Conservation (phyloP, 53 echinoderm and acorn worm genomes). For the Temnopleurus reevesii region DNA sequence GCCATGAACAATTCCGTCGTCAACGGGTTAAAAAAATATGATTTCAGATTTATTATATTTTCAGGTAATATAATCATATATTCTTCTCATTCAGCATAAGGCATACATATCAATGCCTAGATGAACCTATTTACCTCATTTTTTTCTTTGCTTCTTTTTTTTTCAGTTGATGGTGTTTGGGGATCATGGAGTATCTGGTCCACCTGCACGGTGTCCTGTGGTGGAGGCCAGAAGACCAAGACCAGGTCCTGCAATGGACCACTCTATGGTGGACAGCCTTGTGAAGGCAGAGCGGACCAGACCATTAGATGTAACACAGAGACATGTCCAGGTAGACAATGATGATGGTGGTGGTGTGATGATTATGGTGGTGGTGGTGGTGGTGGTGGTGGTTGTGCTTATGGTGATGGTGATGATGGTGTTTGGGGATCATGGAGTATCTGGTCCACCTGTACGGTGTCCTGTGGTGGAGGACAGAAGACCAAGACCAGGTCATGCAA, state of each 20-base stretch:
- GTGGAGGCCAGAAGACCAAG: conserved; percentile 65
- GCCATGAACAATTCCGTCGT: no score
- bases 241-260: conserved; percentile 69
- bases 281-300: conserved; percentile 54
- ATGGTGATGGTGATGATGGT: no score
- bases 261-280: conserved; percentile 64
- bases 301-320: conserved; percentile 70
- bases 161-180: conserved; percentile 73
- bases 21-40: no score
- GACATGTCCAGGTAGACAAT: conserved; percentile 72
- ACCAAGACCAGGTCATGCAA: conserved; percentile 64
- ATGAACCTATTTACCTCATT: background rate
- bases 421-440: conserved; percentile 67
- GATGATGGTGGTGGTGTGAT: background rate
- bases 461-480: conserved; percentile 77
- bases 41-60: no score
- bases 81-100: no score
- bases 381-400: no score
- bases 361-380: no score
- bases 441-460: conserved; percentile 78
- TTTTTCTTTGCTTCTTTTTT: background rate
- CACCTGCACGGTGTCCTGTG: conserved; percentile 79
- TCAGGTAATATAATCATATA: no score
- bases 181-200: conserved; percentile 75
- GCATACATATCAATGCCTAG: no score